These are phyloP conservation scores for Smutsia temminckii DNA, from an alignment of 2,797 vertebrate species.

Conservation along the genomic window DNA sequence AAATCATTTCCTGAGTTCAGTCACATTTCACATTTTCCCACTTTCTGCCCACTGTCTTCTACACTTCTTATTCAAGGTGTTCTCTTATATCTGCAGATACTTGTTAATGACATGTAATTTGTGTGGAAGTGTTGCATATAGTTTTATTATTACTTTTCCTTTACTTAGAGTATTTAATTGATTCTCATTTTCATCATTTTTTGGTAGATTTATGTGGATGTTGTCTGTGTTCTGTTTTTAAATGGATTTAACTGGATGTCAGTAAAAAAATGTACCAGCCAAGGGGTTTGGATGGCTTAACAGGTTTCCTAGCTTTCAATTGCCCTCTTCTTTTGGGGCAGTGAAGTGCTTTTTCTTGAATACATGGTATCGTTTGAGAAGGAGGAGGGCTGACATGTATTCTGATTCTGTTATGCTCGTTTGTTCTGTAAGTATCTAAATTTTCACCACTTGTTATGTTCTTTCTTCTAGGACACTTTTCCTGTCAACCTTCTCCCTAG, in stretches of 20 bases:
- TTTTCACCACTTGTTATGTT: neutral
- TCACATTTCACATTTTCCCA: neutral
- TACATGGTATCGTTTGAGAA: neutral
- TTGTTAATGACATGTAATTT: neutral
- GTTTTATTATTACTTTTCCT: neutral
- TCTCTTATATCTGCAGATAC: neutral
- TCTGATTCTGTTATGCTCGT: neutral
- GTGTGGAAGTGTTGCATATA: neutral
- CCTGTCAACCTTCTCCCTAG: neutral
- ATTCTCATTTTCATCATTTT: neutral
- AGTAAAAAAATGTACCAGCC: neutral
- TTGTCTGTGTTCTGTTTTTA: neutral
- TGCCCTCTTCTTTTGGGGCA: neutral
- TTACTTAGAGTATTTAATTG: neutral
- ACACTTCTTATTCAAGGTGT: neutral
- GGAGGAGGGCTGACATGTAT: accelerated
- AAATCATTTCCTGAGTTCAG: neutral
- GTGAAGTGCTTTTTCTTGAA: neutral
- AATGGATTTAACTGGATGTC: neutral
- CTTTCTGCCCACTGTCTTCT: neutral
- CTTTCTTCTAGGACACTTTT: neutral
- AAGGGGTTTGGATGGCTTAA: neutral
- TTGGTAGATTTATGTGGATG: neutral
- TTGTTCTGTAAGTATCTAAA: neutral
- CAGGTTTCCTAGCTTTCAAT: neutral